These are phyloP conservation scores for Erpobdella octoculata DNA, from an alignment of 2,888 invertebrate genomes.

Conservation along the genomic window DNA sequence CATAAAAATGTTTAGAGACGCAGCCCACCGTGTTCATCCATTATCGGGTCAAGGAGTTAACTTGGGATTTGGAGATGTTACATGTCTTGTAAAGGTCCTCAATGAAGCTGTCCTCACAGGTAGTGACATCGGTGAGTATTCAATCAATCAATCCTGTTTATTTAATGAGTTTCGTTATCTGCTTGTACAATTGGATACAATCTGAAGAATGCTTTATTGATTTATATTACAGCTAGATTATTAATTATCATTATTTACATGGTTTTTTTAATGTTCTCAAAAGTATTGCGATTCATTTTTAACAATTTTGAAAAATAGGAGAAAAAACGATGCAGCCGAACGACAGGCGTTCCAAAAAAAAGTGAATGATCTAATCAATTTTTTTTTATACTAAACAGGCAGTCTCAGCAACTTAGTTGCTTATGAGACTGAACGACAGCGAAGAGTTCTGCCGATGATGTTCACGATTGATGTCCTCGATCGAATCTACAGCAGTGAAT, in stretches of 20 bases:
- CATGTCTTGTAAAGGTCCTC: slow-evolving; percentile 64
- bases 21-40: slow-evolving; percentile 75
- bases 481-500: slow-evolving; percentile 65
- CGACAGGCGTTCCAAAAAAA: too few relatives aligned
- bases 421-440: slow-evolving; percentile 76
- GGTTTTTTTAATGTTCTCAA: too few relatives aligned
- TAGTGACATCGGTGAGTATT: slow-evolving; percentile 60
- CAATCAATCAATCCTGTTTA: not conserved
- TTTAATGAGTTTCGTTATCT: not conserved
- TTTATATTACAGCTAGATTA: not conserved
- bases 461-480: slow-evolving; percentile 77
- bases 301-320: too few relatives aligned
- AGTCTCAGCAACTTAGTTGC: slow-evolving; percentile 64
- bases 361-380: too few relatives aligned
- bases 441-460: slow-evolving; percentile 81
- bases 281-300: too few relatives aligned
- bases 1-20: slow-evolving; percentile 61
- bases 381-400: slow-evolving; percentile 59
- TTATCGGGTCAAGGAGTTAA: slow-evolving; percentile 96
- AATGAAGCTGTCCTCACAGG: slow-evolving; percentile 68
- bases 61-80: slow-evolving; percentile 87
- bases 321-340: too few relatives aligned
- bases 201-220: not conserved
- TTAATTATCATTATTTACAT: not conserved
- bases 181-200: not conserved